Evolutionary conservation across 2,888 invertebrate genomes (phyloP), one percentile per base, ranked within the genome.

Genomic region (Eumacrocentrus americanus): DNA sequence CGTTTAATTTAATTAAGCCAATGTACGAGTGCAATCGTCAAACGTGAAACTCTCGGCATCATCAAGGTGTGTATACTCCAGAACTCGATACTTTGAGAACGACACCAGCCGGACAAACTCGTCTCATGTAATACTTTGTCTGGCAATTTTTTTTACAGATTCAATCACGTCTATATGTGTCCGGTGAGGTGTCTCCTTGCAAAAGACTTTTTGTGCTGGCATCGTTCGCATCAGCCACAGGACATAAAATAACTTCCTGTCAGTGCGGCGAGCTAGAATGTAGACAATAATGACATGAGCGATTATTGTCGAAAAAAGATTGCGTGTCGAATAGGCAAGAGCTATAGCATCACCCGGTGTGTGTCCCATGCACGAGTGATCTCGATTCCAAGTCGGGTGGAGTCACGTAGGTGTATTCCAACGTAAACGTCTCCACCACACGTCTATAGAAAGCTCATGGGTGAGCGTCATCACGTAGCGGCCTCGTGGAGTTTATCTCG

Each of bases 331-430:
- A 29, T 29, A 29, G 29, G 29, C 29, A 29, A 29, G n/a, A n/a
- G n/a, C 29, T 29, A 4, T 29, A 9, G 29, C 29, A 29, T 29
- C 29, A 29, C n/a, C n/a, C n/a, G n/a, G n/a, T n/a, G 29, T 6
- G 29, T 29, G 37, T 51, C 48, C 29, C 38, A 37, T 53, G 60
- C 60, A 60, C 60, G 60, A 60, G 50, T 60, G 60, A 60, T 60
- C 60, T 60, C 60, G 60, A 60, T 60, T 60, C 55, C 50, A 40
- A 23, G 35, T 44, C 60, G 60, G 60, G 60, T 60, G 60, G 60
- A 60, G 60, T 60, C 55, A 60, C 60, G 60, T 60, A 60, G 60
- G 60, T 55, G 60, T 60, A 55, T 22, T 54, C 54, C 54, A 35
- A 46, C 48, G 55, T 55, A 53, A 38, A 60, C 23, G 54, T 53